Percentiles rank a stretch among this genome's conserved stretches.
phyloP scores from a whole-genome alignment of 2,113 vertebrate genomes.

The Physeter macrocephalus region DNA sequence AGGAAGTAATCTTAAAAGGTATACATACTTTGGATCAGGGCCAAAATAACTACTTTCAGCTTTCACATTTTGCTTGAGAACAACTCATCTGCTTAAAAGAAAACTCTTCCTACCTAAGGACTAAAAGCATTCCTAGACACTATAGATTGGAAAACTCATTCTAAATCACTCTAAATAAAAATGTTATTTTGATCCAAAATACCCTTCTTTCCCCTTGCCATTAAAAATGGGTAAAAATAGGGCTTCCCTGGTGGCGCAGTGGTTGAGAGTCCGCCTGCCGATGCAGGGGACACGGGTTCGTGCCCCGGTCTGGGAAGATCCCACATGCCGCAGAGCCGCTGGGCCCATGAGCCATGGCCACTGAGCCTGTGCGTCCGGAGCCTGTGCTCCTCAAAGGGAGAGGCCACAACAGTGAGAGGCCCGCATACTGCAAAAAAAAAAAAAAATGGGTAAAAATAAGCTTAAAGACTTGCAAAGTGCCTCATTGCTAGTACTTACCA shows the following conservation, averaged over 20 bases:
- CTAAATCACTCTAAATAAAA: constrained; percentile 42
- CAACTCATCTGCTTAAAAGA: neutral
- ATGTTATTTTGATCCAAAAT: constrained; percentile 27
- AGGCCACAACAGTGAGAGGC: no score
- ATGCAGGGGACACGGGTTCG: no score
- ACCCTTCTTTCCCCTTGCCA: neutral
- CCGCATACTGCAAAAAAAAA: no score
- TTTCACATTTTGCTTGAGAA: constrained; percentile 10
- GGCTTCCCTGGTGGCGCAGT: no score
- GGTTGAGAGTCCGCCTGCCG: no score
- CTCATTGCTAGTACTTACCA: constrained; percentile 53
- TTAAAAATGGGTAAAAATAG: constrained; percentile 47
- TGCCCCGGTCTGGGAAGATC: no score
- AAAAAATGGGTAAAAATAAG: constrained; percentile 36
- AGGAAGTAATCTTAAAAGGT: neutral
- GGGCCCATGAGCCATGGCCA: no score
- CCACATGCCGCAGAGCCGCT: no score
- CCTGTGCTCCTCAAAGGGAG: no score
- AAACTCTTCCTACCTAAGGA: neutral
- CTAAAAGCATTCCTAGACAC: constrained; percentile 12
- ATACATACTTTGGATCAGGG: neutral
- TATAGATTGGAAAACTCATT: constrained; percentile 54
- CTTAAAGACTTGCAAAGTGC: constrained; percentile 12
- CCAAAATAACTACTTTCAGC: neutral
- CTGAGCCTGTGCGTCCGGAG: no score